Conservation (phyloP, 2,888 invertebrate species). For the Zonitis immaculata region DNA sequence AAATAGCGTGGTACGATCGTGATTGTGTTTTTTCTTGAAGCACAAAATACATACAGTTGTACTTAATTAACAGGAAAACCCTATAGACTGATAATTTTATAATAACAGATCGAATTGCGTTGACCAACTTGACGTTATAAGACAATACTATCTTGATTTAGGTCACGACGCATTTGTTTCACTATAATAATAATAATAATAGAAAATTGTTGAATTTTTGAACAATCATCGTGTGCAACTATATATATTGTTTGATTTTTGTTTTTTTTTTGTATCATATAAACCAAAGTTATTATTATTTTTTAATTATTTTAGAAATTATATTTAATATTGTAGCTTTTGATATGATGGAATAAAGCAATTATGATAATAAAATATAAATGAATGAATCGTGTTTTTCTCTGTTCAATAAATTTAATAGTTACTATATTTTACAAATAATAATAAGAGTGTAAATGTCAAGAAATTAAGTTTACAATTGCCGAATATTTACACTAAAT, state of each 20-base stretch:
- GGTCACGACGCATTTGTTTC: too few relatives aligned
- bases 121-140: too few relatives aligned
- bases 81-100: neutral
- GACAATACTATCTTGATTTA: too few relatives aligned
- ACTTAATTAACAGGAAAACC: conserved; percentile 19
- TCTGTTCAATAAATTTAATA: neutral
- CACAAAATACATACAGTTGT: conserved; percentile 19
- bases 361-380: neutral
- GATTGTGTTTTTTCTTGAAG: too few relatives aligned
- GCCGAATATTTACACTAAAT: neutral
- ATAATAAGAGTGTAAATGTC: neutral
- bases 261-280: conserved; percentile 22
- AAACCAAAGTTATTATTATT: conserved; percentile 29
- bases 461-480: neutral
- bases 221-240: conserved; percentile 19
- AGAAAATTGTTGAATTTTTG: conserved; percentile 9
- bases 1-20: too few relatives aligned
- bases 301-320: conserved; percentile 18
- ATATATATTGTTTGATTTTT: conserved; percentile 7
- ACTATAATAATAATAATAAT: conserved; percentile 11
- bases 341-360: conserved; percentile 34
- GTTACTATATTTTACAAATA: neutral
- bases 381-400: neutral
- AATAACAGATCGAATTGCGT: conserved; percentile 15
- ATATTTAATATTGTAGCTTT: conserved; percentile 33